Base-by-base conservation (phyloP, 2,888 invertebrate species). In the Glyphotaelius pellucidus region DNA sequence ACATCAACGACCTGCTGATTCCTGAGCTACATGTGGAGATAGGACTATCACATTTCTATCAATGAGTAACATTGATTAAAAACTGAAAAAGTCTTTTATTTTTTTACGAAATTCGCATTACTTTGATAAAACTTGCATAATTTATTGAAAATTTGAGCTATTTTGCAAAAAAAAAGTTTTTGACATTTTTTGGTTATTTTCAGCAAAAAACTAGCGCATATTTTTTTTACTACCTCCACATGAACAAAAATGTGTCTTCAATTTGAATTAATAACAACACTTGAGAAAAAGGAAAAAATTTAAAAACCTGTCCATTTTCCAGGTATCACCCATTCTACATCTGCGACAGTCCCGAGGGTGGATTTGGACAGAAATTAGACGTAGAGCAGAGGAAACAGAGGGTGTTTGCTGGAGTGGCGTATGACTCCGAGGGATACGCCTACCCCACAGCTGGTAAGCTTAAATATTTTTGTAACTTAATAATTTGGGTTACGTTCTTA, bases 251-350 rank as follows among this genome's bases (percentile, higher is more conserved):
- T 47, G 47, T 47, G 42, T 42, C 42, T 42, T 14, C 42, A 12
- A 42, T 42, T 12, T 42, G 42, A 42, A 42, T 42, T 42, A 14
- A 42, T 12, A 42, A 42, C 12, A 47, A 47, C 14, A 15, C 15
- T 47, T 47, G 9, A 47, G 47, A 15, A 47, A 14, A 15, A 47
- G 47, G 14, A 15, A 12, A 47, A 47, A 3, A 67, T n/a, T 1
- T 19, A 67, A 25, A 67, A 25, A 67, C 19, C 1, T 30, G 3
- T 38, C 42, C 15, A 0, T 42, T 86, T 38, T 86, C 7, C 94
- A 97, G 97, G 94, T 99, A 98, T 95, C 99, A 99, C 95, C 99
- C 99, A 19, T 97, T 99, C 95, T 99, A 99, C 95, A 98, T 99
- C 94, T 98, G 98, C 80, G 98, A 98, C 94, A 98, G 98, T 3